These are phyloP conservation scores for Zelostemma sp. DNA, from an alignment of 1,140 invertebrate species.

Conservation along the genomic window DNA sequence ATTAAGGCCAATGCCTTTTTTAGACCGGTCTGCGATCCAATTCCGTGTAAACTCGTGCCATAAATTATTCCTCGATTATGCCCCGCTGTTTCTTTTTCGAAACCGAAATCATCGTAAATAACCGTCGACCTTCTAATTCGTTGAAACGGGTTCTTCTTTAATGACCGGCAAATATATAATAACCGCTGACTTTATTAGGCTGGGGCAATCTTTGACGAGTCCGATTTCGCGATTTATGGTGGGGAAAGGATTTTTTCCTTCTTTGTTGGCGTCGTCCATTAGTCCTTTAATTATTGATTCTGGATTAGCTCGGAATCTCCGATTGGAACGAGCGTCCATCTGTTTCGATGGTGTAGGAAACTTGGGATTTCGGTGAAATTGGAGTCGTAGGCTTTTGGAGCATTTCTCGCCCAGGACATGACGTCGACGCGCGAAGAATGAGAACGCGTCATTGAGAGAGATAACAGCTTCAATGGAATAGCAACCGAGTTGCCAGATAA, in stretches of 20 bases:
- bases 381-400: not conserved
- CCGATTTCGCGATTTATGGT: not conserved
- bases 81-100: not conserved
- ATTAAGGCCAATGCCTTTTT: constrained; percentile 8
- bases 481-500: not conserved
- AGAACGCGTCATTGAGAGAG: not conserved
- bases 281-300: constrained; percentile 38
- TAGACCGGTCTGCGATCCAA: constrained; percentile 15
- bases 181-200: constrained; percentile 13
- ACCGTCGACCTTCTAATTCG: constrained; percentile 16
- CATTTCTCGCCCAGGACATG: not conserved
- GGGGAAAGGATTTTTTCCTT: not conserved
- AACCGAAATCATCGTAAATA: constrained; percentile 28
- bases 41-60: constrained; percentile 21
- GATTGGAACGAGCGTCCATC: constrained; percentile 25
- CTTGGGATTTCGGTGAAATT: not conserved
- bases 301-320: constrained; percentile 25
- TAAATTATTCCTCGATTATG: constrained; percentile 23
- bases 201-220: not conserved
- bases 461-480: not conserved
- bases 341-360: constrained; percentile 9
- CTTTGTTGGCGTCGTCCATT: no score
- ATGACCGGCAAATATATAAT: constrained; percentile 32
- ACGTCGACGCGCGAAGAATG: not conserved
- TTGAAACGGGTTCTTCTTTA: constrained; percentile 19